Conservation (phyloP, 92 coral and sea anemone genomes). For the Phenganax marumi region DNA sequence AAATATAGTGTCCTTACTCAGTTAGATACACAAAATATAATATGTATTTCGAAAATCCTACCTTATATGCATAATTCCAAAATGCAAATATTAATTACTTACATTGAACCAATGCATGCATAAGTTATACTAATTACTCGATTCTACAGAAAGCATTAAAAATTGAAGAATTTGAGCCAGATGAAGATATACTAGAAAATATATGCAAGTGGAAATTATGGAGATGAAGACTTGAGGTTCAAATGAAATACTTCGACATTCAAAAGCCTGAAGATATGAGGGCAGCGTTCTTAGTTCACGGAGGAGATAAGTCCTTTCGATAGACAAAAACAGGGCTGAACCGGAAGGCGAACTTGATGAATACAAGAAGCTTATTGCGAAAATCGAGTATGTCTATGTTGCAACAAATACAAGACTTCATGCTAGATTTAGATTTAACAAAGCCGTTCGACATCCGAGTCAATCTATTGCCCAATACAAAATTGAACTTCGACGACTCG, state of each 20-base stretch:
- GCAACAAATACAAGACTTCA: too few relatives aligned
- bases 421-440: too few relatives aligned
- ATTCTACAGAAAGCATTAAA: neutral
- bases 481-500: neutral
- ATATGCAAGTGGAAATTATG: neutral
- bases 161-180: neutral
- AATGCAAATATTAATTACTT: neutral
- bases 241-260: neutral
- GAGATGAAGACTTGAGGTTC: neutral
- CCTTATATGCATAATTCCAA: neutral
- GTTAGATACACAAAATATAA: neutral
- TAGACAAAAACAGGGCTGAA: slow-evolving; percentile 6
- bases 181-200: neutral
- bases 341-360: neutral
- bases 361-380: too few relatives aligned
- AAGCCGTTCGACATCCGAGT: too few relatives aligned
- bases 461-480: too few relatives aligned
- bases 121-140: neutral
- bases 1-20: neutral
- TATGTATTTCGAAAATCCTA: neutral
- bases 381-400: too few relatives aligned
- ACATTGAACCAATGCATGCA: neutral
- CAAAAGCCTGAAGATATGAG: neutral
- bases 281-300: neutral
- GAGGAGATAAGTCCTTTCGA: neutral